Evolutionary conservation across 2,113 vertebrate species (phyloP).

Genomic region (Clarias macrocephalus): DNA sequence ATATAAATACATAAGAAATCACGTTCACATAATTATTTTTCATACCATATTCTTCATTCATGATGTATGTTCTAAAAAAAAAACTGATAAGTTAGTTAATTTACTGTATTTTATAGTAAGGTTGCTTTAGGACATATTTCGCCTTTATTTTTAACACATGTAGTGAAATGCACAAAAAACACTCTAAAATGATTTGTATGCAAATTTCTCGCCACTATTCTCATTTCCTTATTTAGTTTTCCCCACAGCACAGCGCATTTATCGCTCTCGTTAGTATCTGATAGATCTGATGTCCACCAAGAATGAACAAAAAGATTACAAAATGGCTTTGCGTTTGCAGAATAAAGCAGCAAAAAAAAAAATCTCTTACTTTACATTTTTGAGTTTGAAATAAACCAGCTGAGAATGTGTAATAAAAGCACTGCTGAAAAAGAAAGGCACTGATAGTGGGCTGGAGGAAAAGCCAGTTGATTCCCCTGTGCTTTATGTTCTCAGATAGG

Average conservation of each 20-base stretch:
- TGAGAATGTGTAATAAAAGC: background rate
- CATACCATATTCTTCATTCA: background rate
- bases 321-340: background rate
- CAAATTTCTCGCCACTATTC: background rate
- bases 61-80: background rate
- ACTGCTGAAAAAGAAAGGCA: too few species aligned
- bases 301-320: background rate
- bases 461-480: background rate
- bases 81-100: background rate
- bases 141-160: background rate
- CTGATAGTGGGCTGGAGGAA: background rate
- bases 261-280: background rate
- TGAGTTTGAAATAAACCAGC: background rate
- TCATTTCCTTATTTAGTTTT: background rate
- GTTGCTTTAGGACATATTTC: background rate
- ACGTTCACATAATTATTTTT: background rate
- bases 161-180: background rate
- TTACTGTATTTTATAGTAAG: background rate
- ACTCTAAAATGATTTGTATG: conserved; percentile 1
- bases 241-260: background rate
- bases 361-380: background rate
- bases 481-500: background rate
- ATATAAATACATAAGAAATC: background rate
- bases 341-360: background rate
- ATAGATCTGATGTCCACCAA: background rate